Base-by-base conservation (phyloP, 1,140 invertebrate genomes). In the Danaus melanippus region DNA sequence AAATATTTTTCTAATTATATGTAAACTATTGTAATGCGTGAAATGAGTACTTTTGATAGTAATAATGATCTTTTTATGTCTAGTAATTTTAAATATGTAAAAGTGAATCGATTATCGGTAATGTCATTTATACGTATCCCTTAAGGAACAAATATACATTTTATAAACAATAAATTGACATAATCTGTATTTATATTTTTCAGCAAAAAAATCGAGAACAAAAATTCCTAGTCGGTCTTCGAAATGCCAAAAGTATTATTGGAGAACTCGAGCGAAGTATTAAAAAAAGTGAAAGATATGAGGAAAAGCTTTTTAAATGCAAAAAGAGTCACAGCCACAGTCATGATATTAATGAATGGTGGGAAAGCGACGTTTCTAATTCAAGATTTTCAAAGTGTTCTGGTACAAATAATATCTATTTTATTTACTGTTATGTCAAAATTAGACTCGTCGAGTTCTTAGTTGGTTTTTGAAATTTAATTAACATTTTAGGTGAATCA, bases 201-300 rank as follows among this genome's bases (percentile, higher is more conserved):
- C 42, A 50, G 55, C 42, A 56, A 62, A 47, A 69, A 44, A 32
- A 46, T 9, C 17, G 45, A 40, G 12, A 59, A 9, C 12, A 43
- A 40, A 56, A 46, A 42, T 77, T 79, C 17, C 12, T 69, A 11
- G 60, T 56, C 52, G 71, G 78, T 11, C 12, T 85, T 3, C 58
- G 65, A 42, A 82, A 80, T 44, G 71, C 73, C 10, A 59, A 64
- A 9, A 66, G 66, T 8, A 55, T 83, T 3, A 56, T 85, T 1
- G 62, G 66, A 8, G 63, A 58, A 15, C 51, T 85, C 0, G 74
- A 83, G 44, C 55, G 57, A 8, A 77, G 76, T 51, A 48, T 85
- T 0, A 47, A 66, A 15, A 81, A 79, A 62, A 74, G 74, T 0
- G 66, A 15, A 10, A 64, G 69, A n/a, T 85, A 82, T 49, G 79